These are phyloP conservation scores for Psylliodes chrysocephalus DNA, from an alignment of 2,888 invertebrate species.

Conservation along the genomic window DNA sequence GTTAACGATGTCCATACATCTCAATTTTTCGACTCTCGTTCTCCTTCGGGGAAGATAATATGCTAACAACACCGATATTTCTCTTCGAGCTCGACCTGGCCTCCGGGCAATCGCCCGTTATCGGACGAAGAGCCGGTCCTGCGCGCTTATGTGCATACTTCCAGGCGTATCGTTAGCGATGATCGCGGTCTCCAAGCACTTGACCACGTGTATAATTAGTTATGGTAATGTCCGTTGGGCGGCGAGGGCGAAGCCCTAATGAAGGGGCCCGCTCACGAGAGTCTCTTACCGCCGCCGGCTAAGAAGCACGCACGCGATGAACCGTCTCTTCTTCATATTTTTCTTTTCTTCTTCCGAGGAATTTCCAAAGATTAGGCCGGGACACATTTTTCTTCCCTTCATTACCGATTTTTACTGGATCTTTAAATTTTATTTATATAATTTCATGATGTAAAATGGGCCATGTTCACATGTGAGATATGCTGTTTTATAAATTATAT, in stretches of 20 bases:
- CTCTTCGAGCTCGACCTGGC: not conserved
- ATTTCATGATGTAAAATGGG: no score
- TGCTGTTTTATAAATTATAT: no score
- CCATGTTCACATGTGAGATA: no score
- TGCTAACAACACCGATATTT: not conserved
- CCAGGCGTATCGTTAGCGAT: conserved; percentile 33
- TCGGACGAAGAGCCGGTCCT: conserved; percentile 17
- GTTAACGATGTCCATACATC: not conserved
- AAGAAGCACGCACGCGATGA: conserved; percentile 57
- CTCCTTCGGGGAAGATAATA: not conserved
- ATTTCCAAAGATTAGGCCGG: not conserved
- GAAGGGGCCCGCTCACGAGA: conserved; percentile 56
- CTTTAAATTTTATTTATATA: no score
- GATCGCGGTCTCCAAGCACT: conserved; percentile 35
- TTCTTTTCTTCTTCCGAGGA: not conserved
- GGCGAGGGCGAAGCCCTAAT: conserved; percentile 62
- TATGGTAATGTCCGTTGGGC: conserved; percentile 63
- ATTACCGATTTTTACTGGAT: not conserved
- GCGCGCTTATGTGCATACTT: conserved; percentile 24
- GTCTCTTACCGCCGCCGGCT: conserved; percentile 51
- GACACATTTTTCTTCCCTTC: not conserved
- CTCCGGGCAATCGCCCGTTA: conserved; percentile 13
- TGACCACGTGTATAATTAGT: conserved; percentile 64
- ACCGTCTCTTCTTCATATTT: conserved; percentile 2
- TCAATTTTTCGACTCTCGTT: not conserved